Conservation (phyloP, 2,888 invertebrate genomes). For the Drosophila parthenogenetica region DNA sequence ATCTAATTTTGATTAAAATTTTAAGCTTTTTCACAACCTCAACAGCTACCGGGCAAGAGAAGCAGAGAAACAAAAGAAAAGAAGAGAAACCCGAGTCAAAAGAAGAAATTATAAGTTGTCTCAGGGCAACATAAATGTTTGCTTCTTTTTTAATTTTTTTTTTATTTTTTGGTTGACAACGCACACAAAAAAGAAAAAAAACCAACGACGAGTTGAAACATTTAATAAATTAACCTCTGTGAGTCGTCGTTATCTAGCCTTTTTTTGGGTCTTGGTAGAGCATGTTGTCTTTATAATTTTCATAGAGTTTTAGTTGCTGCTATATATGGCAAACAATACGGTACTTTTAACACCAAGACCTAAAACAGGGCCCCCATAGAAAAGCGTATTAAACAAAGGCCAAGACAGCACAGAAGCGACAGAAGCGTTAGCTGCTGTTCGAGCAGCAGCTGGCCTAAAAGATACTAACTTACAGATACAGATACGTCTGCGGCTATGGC, state of each 20-base stretch:
- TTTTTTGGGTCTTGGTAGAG: slow-evolving; percentile 46
- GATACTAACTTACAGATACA: slow-evolving; percentile 27
- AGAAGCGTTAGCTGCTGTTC: slow-evolving; percentile 74
- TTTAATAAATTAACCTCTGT: slow-evolving; percentile 73
- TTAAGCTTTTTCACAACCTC: slow-evolving; percentile 80
- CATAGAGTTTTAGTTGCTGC: slow-evolving; percentile 56
- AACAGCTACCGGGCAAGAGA: slow-evolving; percentile 66
- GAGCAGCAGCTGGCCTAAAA: slow-evolving; percentile 72
- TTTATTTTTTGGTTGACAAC: slow-evolving; percentile 45
- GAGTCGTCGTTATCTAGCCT: slow-evolving; percentile 40
- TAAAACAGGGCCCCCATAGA: slow-evolving; percentile 41
- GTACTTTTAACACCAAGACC: slow-evolving; percentile 77
- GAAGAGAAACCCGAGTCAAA: slow-evolving; percentile 17
- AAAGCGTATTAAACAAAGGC: slow-evolving; percentile 61
- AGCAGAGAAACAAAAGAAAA: neutral
- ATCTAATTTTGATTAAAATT: slow-evolving; percentile 82
- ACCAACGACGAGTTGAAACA: slow-evolving; percentile 40
- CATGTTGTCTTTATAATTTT: slow-evolving; percentile 64
- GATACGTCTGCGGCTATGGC: neutral
- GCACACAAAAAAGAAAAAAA: slow-evolving; percentile 29
- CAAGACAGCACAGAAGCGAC: slow-evolving; percentile 80
- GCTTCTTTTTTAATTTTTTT: slow-evolving; percentile 20
- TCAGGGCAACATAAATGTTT: slow-evolving; percentile 67
- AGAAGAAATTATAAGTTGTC: slow-evolving; percentile 72
- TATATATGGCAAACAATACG: slow-evolving; percentile 79